phyloP scores from a whole-genome alignment of 2,797 vertebrate species.

The Cyclura pinguis region DNA sequence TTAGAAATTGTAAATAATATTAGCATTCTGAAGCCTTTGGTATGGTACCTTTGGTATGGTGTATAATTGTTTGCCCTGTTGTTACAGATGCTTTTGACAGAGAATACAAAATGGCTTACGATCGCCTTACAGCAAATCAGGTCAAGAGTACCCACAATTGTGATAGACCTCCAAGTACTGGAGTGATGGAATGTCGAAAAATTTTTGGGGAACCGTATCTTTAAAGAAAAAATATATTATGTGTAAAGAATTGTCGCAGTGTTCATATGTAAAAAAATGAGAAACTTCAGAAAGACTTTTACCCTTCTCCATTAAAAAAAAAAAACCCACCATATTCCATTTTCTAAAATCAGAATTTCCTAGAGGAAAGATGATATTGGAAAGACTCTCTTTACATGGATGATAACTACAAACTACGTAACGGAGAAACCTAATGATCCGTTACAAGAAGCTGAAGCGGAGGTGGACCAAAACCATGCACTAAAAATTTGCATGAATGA shows the following conservation, averaged over 20 bases:
- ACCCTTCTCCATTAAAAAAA: slow-evolving; percentile 61
- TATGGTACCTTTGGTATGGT: neutral
- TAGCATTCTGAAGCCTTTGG: neutral
- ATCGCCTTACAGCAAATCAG: slow-evolving; percentile 91
- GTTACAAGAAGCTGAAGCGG: slow-evolving; percentile 15
- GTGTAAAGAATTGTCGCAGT: slow-evolving; percentile 55
- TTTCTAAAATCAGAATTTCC: slow-evolving; percentile 53
- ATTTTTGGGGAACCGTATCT: slow-evolving; percentile 93
- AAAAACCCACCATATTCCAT: slow-evolving; percentile 45
- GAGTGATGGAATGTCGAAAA: slow-evolving; percentile 96
- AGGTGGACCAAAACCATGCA: slow-evolving; percentile 68
- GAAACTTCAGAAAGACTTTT: slow-evolving; percentile 71
- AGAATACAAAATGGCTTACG: slow-evolving; percentile 96
- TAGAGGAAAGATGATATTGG: slow-evolving; percentile 4
- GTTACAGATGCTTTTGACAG: slow-evolving; percentile 95
- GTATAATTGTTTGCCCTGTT: neutral
- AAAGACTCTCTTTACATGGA: slow-evolving; percentile 45
- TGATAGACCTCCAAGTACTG: slow-evolving; percentile 93
- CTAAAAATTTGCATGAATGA: slow-evolving; percentile 67
- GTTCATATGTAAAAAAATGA: slow-evolving; percentile 65
- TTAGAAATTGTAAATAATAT: neutral
- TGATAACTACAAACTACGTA: slow-evolving; percentile 47
- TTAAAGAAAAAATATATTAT: slow-evolving; percentile 71
- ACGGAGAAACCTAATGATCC: slow-evolving; percentile 50
- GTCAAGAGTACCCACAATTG: slow-evolving; percentile 98